Conservation (phyloP, 2,888 invertebrate genomes). For the Meiosimyza platycephala region DNA sequence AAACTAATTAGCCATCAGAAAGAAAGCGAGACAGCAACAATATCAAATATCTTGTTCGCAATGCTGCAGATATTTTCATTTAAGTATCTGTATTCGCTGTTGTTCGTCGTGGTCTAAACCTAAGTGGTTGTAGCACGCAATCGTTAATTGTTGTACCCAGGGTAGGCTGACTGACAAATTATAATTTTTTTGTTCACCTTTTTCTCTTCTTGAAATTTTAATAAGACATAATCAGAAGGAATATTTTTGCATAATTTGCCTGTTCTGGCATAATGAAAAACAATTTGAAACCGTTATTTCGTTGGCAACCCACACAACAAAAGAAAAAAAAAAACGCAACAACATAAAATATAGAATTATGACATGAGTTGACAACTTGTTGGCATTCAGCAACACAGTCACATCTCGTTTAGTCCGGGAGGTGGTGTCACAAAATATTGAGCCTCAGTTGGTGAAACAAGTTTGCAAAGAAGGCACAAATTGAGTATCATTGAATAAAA, state of each 20-base stretch:
- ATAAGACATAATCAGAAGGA: background rate
- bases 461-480: too few relatives aligned
- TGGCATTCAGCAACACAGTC: slow-evolving; percentile 18
- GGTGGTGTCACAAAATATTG: too few relatives aligned
- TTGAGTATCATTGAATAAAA: too few relatives aligned
- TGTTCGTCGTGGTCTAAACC: background rate
- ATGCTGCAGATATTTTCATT: background rate
- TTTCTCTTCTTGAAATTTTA: background rate
- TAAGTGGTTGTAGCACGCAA: slow-evolving; percentile 25
- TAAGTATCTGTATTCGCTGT: background rate
- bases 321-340: background rate
- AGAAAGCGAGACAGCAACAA: too few relatives aligned
- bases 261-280: background rate
- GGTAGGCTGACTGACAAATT: background rate
- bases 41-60: background rate
- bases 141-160: background rate
- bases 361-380: slow-evolving; percentile 34
- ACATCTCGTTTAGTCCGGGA: too few relatives aligned
- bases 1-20: too few relatives aligned
- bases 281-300: background rate
- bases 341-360: slow-evolving; percentile 16
- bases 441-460: too few relatives aligned
- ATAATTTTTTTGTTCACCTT: slow-evolving; percentile 1
- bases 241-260: background rate
- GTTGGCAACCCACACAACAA: background rate